Percentiles rank a stretch among this genome's conserved stretches.
Evolutionary conservation across 2,113 vertebrate species (phyloP).

Genomic region (Urocynchramus pylzowi): DNA sequence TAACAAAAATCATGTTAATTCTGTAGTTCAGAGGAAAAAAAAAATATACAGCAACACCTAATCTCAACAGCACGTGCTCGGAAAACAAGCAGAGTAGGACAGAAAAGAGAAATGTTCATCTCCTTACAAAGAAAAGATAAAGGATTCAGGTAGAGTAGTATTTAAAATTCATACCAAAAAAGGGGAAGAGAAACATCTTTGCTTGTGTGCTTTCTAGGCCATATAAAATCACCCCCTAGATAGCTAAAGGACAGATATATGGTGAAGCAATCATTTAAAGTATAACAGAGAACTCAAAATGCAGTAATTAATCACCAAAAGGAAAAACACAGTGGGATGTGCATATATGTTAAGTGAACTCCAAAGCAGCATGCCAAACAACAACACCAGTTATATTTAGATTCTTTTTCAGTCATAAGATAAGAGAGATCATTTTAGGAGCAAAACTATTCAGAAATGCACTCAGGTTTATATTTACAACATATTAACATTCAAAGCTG

Average conservation of each 20-base stretch:
- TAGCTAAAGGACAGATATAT: not conserved
- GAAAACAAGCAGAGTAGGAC: conserved; percentile 74
- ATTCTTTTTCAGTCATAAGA: not conserved
- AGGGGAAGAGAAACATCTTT: not conserved
- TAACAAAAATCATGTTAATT: not conserved
- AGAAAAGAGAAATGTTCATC: conserved; percentile 77
- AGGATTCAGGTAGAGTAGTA: not conserved
- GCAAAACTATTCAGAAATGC: not conserved
- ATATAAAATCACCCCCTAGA: not conserved
- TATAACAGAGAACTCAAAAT: not conserved
- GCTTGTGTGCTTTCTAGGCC: not conserved
- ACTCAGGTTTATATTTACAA: not conserved
- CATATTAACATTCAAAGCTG: not conserved
- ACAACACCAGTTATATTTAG: not conserved
- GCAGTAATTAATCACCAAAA: not conserved
- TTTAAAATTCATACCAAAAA: not conserved
- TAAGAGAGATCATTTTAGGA: not conserved
- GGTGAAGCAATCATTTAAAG: not conserved
- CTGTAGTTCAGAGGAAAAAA: not conserved
- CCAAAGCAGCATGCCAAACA: not conserved
- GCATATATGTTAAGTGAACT: not conserved
- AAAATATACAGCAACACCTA: conserved; percentile 74
- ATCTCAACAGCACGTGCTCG: conserved; percentile 95
- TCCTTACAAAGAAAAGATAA: conserved; percentile 13
- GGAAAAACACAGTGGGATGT: not conserved